Evolutionary conservation across 2,113 vertebrate genomes (phyloP).

Genomic region (Nanorana parkeri): DNA sequence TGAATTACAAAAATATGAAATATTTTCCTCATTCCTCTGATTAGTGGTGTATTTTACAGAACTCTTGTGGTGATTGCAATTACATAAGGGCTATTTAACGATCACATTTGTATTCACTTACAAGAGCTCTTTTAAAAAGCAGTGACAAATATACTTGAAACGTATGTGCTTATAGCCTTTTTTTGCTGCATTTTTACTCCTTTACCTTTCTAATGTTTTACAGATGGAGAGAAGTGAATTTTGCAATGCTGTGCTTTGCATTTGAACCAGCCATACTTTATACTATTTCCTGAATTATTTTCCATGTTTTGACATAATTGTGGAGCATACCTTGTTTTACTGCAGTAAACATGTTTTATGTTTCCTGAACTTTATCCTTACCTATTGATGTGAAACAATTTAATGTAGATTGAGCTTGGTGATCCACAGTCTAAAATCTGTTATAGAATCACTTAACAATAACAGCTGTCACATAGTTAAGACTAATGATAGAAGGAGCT

Average conservation of each 20-base stretch:
- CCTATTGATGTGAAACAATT: too few relatives aligned
- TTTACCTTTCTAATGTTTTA: conserved; percentile 24
- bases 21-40: conserved; percentile 35
- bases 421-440: too few relatives aligned
- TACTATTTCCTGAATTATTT: too few relatives aligned
- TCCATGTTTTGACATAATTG: too few relatives aligned
- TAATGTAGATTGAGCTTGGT: too few relatives aligned
- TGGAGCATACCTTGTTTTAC: too few relatives aligned
- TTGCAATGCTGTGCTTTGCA: background rate
- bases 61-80: conserved; percentile 48
- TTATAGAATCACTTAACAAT: too few relatives aligned
- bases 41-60: conserved; percentile 28
- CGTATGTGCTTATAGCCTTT: background rate
- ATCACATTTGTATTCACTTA: conserved; percentile 21
- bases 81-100: background rate
- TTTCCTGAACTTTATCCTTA: too few relatives aligned
- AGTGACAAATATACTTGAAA: conserved; percentile 19
- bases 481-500: too few relatives aligned
- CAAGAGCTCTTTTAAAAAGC: conserved; percentile 25
- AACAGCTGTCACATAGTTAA: too few relatives aligned
- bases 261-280: too few relatives aligned
- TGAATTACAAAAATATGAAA: background rate
- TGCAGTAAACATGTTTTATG: too few relatives aligned
- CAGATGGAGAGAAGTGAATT: background rate
- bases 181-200: background rate